A percentile compares a stretch with the other conserved stretches of the same genome.
These are phyloP conservation scores for Hirtodrosophila trivittata DNA, from an alignment of 2,888 invertebrate genomes.

Conservation along the genomic window DNA sequence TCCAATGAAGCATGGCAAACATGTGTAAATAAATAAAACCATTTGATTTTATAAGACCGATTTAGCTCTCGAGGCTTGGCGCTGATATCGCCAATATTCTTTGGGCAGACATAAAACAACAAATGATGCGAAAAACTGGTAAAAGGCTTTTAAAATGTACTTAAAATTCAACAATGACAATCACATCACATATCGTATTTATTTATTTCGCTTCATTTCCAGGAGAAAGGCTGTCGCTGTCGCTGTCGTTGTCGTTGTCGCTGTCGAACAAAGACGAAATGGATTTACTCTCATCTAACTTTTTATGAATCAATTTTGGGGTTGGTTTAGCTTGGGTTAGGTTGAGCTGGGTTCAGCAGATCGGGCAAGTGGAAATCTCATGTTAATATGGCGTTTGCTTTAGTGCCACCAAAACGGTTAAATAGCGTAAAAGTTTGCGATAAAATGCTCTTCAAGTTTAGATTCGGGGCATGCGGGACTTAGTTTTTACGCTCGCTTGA, in stretches of 20 bases:
- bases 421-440: conserved; percentile 77
- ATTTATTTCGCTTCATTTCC: conserved; percentile 35
- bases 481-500: conserved; percentile 62
- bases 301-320: conserved; percentile 73
- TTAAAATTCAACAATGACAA: conserved; percentile 78
- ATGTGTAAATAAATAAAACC: conserved; percentile 80
- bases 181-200: conserved; percentile 55
- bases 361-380: conserved; percentile 41
- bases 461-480: conserved; percentile 31
- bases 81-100: conserved; percentile 42
- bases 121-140: conserved; percentile 79
- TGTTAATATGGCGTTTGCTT: conserved; percentile 61
- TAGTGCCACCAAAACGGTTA: conserved; percentile 72
- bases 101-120: conserved; percentile 65
- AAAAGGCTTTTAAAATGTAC: conserved; percentile 79
- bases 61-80: conserved; percentile 12
- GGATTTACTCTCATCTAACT: conserved; percentile 43
- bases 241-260: not conserved
- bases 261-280: conserved; percentile 24
- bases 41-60: conserved; percentile 51
- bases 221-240: not conserved
- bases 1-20: conserved; percentile 73
- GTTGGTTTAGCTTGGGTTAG: conserved; percentile 1
- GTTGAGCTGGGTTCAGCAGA: conserved; percentile 1
- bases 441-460: conserved; percentile 52